Base-by-base conservation (phyloP, 2,888 invertebrate species). In the Cosmia pyralina region DNA sequence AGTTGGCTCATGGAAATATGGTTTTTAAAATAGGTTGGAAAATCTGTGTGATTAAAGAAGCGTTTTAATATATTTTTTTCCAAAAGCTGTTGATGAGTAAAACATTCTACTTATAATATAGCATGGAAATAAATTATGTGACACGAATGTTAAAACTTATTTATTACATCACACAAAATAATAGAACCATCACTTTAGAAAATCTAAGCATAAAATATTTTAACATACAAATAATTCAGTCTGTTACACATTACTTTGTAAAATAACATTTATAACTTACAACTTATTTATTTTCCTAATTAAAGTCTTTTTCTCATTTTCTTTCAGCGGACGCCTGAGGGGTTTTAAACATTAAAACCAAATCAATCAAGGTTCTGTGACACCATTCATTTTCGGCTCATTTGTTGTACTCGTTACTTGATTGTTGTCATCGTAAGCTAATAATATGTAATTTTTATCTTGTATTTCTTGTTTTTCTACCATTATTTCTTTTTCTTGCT, bases 381-480 rank as follows among this genome's bases (percentile, higher is more conserved):
- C 38, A 17, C 2, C 57, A 44, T 58, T 67, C 13, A 69, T 60
- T 70, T 67, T 67, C 17, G 82, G 65, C 48, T 68, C 65, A 63
- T 70, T 44, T 58, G 80, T 82, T 13, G 73, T 81, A 52, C 52
- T 82, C 1, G 19, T 46, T 4, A 77, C 59, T 70, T 72, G 68
- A 22, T 77, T 72, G 22, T 38, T 68, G 22, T 79, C 72, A 53
- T 80, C 72, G 38, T 75, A 70, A 10, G 70, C 69, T 55, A 83
- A 73, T 22, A 81, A 66, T 19, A 83, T 17, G n/a, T 79, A 66
- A 58, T 82, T 65, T 15, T 73, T 63, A 50, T 78, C 69, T 53
- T 64, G 19, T 28, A 11, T 46, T 28, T 63, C 38, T 65, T 58
- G 63, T 53, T 75, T 65, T 3, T 62, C 58, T 66, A 58, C 60